These are phyloP conservation scores for Apamea crenata DNA, from an alignment of 2,888 invertebrate genomes.

Conservation along the genomic window DNA sequence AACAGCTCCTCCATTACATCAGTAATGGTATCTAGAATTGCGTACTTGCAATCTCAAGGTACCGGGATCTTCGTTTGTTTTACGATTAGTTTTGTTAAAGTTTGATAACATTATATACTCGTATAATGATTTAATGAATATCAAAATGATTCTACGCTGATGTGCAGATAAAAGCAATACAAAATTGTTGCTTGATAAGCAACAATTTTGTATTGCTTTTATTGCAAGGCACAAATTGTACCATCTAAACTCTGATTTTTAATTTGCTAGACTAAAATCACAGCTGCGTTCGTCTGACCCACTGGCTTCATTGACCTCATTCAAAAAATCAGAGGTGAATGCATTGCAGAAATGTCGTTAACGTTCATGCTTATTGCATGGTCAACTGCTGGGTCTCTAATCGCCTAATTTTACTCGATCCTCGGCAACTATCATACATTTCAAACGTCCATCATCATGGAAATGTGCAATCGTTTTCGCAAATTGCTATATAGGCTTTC, in stretches of 20 bases:
- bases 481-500: neutral
- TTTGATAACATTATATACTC: slow-evolving; percentile 13
- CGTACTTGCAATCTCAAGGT: neutral
- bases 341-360: neutral
- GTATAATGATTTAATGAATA: no score
- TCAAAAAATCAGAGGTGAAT: no score
- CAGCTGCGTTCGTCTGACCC: no score
- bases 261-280: no score
- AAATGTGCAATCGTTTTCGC: neutral
- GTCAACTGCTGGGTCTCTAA: neutral
- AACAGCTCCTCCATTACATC: neutral
- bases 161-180: neutral
- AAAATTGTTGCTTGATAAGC: neutral
- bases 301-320: no score
- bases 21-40: neutral
- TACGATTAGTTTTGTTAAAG: slow-evolving; percentile 16
- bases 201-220: no score
- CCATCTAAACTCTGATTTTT: no score
- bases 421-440: neutral
- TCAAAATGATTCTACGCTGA: neutral
- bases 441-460: neutral
- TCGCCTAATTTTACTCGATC: neutral
- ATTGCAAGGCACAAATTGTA: neutral
- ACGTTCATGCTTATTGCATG: neutral
- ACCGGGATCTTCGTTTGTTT: slow-evolving; percentile 10